These are phyloP conservation scores for Seriola rivoliana DNA, from an alignment of 2,113 vertebrate genomes.

Conservation along the genomic window DNA sequence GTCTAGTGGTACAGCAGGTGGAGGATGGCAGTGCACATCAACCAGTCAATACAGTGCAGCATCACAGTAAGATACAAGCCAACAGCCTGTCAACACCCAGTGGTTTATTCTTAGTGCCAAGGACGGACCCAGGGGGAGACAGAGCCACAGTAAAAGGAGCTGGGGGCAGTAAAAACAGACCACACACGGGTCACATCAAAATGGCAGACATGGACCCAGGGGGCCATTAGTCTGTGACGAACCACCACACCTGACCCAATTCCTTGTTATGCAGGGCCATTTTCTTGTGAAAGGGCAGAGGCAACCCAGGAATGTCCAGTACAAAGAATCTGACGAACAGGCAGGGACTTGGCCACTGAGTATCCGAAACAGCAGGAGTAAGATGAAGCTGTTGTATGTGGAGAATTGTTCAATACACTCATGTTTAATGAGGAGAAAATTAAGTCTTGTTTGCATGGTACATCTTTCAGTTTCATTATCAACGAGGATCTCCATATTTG, in stretches of 20 bases:
- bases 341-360: not conserved
- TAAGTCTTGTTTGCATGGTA: not conserved
- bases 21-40: slow-evolving; percentile 34
- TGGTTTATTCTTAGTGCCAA: slow-evolving; percentile 60
- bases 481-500: not conserved
- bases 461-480: not conserved
- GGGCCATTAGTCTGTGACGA: slow-evolving; percentile 44
- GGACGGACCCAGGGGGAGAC: slow-evolving; percentile 37
- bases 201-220: slow-evolving; percentile 34
- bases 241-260: slow-evolving; percentile 38
- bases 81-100: slow-evolving; percentile 56
- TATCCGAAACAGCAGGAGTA: not conserved
- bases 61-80: slow-evolving; percentile 40
- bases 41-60: slow-evolving; percentile 43
- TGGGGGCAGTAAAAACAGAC: slow-evolving; percentile 58
- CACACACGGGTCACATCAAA: slow-evolving; percentile 59
- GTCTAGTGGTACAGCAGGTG: slow-evolving; percentile 42
- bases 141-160: slow-evolving; percentile 52
- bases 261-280: slow-evolving; percentile 23
- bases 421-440: not conserved
- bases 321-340: not conserved
- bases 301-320: not conserved
- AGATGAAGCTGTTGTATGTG: not conserved
- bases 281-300: slow-evolving; percentile 28
- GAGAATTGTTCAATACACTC: not conserved